These are phyloP conservation scores for Lindbergichthys nudifrons DNA, from an alignment of 2,797 vertebrate species.

Conservation along the genomic window DNA sequence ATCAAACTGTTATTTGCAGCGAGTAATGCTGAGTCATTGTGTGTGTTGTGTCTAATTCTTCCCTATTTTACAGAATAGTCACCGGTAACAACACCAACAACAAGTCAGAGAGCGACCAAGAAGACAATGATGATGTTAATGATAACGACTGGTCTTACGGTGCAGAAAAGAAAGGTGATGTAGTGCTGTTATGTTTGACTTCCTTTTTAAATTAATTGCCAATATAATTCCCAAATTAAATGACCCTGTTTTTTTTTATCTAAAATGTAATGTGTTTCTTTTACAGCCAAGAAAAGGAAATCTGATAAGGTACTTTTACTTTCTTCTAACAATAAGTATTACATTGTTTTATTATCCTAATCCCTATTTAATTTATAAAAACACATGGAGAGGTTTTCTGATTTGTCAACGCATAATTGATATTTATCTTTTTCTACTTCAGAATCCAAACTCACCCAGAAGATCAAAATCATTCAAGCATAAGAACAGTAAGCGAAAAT, in stretches of 20 bases:
- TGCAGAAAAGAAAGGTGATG: slow-evolving; percentile 96
- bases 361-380: background rate
- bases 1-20: background rate
- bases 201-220: background rate
- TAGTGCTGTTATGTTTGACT: background rate
- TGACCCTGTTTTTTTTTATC: background rate
- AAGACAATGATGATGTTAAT: slow-evolving; percentile 98
- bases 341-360: background rate
- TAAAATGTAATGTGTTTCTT: slow-evolving; percentile 30
- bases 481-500: slow-evolving; percentile 92
- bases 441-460: slow-evolving; percentile 99
- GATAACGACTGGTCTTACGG: slow-evolving; percentile 99
- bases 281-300: slow-evolving; percentile 96
- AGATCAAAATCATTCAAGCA: slow-evolving; percentile 98
- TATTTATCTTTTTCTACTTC: background rate
- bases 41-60: background rate
- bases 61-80: slow-evolving; percentile 88
- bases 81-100: slow-evolving; percentile 96
- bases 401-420: too few species aligned
- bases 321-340: background rate
- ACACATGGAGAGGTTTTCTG: background rate
- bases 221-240: background rate
- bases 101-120: slow-evolving; percentile 98
- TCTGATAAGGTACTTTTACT: slow-evolving; percentile 91
- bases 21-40: slow-evolving; percentile 40